Conservation (phyloP, 2,797 vertebrate genomes). For the Todus mexicanus region DNA sequence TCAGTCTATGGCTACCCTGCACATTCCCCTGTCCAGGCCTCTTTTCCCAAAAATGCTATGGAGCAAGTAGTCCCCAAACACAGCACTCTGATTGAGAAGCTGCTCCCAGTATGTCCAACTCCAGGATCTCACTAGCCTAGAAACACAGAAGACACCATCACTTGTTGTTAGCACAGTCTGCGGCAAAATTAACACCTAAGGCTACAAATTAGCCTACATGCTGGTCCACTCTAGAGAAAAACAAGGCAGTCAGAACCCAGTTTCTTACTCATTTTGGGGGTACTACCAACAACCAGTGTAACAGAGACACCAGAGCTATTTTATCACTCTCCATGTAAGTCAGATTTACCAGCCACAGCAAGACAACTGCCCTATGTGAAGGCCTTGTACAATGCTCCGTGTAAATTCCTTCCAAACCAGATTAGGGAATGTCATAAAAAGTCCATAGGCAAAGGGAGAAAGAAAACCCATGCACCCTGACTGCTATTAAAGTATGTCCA, state of each 20-base stretch:
- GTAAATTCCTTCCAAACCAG: background rate
- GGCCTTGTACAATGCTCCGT: background rate
- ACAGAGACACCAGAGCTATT: background rate
- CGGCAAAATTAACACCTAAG: background rate
- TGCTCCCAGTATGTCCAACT: background rate
- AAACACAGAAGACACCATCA: background rate
- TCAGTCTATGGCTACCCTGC: background rate
- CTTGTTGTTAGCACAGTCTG: background rate
- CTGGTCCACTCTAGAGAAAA: background rate
- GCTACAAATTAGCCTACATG: background rate
- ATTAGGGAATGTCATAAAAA: background rate
- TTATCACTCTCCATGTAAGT: background rate
- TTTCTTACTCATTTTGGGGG: background rate
- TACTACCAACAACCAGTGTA: background rate
- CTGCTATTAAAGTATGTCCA: background rate
- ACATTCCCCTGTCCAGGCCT: background rate
- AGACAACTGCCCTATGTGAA: background rate
- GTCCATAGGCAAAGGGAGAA: background rate
- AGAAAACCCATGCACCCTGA: background rate
- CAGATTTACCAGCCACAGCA: background rate
- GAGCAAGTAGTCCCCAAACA: background rate
- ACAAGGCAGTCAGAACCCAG: background rate
- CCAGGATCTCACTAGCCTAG: background rate
- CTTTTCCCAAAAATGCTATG: background rate
- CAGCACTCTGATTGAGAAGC: fast-evolving